Evolutionary conservation across 2,888 invertebrate species (phyloP), one percentile per base, ranked within the genome.

Genomic region (Orchesellides sinensis): DNA sequence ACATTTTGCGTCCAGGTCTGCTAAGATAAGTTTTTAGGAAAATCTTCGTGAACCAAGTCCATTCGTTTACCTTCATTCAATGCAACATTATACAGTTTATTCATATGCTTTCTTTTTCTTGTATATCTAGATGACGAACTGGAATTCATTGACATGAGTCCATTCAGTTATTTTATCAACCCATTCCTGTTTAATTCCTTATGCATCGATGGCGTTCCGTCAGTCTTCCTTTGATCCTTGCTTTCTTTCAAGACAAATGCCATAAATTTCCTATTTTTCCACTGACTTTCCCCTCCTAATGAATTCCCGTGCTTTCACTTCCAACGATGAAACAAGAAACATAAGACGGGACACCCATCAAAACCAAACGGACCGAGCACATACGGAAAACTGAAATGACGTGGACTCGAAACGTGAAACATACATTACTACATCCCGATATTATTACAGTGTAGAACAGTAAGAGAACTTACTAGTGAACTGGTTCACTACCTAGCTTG

Each of bases 101-200:
- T 83, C 66, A 85, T 84, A 59, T 82, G 70, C 65, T 84, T 82
- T 84, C 83, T 84, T 85, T 85, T 83, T 86, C 83, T 85, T 86
- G 81, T 86, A 81, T 86, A 74, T 86, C 84, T 86, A 86, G 86
- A 86, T 85, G 83, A 85, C 84, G 83, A 84, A 81, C 83, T 86
- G 83, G 86, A 84, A 86, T 83, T 84, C 86, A 84, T 83, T 86
- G 86, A 86, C 84, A 80, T 84, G 85, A 85, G 83, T 82, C 83
- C 83, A 83, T 82, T 85, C 84, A 84, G 79, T 82, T 79, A 79
- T 82, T 82, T 82, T 80, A 79, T 79, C 82, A 49, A 74, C 82
- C 74, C 83, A 83, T 77, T 83, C 83, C 83, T 83, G 72, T 73
- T 45, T 29, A 78, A 83, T 83, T 72, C 78, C 73, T 83, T 77